Evolutionary conservation across 2,888 invertebrate species (phyloP).

Genomic region (Drosophila anomalata): DNA sequence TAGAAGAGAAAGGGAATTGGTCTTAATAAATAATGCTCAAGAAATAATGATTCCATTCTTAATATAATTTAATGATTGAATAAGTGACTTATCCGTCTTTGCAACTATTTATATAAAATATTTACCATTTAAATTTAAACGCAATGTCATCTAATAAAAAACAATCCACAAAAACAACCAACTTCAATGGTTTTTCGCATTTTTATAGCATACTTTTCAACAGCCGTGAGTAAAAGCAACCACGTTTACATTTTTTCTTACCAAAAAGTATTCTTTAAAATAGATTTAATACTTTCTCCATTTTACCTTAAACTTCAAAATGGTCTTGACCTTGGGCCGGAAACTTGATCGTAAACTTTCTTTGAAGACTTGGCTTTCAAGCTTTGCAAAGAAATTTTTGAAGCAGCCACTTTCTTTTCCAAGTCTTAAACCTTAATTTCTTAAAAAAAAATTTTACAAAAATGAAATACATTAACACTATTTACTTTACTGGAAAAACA

Average conservation of each 20-base stretch:
- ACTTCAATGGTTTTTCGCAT: background rate
- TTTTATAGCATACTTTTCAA: constrained; percentile 13
- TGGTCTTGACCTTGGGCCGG: background rate
- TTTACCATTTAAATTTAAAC: too few relatives aligned
- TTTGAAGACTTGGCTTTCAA: background rate
- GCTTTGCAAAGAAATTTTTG: constrained; percentile 2
- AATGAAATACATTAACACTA: background rate
- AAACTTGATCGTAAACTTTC: constrained; percentile 19
- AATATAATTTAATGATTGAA: too few relatives aligned
- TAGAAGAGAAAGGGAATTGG: too few relatives aligned
- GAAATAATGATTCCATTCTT: too few relatives aligned
- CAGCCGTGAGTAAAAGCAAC: background rate
- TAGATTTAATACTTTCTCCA: background rate
- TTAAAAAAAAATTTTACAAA: background rate
- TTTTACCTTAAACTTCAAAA: background rate
- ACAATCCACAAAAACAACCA: background rate
- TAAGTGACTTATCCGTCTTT: too few relatives aligned
- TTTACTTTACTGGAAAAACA: background rate
- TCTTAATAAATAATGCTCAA: too few relatives aligned
- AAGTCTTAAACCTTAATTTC: constrained; percentile 3
- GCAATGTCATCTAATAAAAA: background rate
- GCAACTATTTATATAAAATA: too few relatives aligned
- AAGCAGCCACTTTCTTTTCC: constrained; percentile 1
- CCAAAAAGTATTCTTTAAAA: constrained; percentile 12
- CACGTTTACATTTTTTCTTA: background rate